Evolutionary conservation across 2,113 vertebrate genomes (phyloP).

Genomic region (Saguinus imperator): DNA sequence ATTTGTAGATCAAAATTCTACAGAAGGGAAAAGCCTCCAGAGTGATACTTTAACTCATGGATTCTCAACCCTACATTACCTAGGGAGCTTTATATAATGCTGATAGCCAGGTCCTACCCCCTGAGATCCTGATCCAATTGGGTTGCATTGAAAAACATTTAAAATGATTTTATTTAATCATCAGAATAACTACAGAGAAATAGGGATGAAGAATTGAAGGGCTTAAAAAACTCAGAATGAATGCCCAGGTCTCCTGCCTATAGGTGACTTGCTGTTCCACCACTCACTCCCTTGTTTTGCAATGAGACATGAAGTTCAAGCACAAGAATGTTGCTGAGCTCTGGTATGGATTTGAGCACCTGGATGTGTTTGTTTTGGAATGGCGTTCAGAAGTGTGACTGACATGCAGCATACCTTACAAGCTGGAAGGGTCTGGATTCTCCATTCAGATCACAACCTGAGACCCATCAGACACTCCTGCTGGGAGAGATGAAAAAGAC

Average conservation of each 20-base stretch:
- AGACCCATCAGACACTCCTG: neutral
- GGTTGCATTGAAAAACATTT: neutral
- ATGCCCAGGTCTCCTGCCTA: neutral
- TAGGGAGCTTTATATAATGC: neutral
- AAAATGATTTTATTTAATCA: slow-evolving; percentile 12
- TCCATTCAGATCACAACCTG: slow-evolving; percentile 37
- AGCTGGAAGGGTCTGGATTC: slow-evolving; percentile 4
- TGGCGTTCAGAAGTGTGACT: neutral
- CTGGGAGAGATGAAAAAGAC: slow-evolving; percentile 31
- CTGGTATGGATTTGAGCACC: neutral
- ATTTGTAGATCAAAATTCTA: neutral
- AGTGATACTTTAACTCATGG: neutral
- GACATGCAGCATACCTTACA: neutral
- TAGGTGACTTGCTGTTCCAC: too few relatives aligned
- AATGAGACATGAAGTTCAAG: neutral
- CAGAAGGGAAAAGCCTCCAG: neutral
- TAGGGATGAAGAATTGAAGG: neutral
- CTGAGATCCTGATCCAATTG: neutral
- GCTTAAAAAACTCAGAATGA: neutral
- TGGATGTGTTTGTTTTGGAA: neutral
- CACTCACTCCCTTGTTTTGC: neutral
- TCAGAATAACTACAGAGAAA: neutral
- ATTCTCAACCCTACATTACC: neutral
- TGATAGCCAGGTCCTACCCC: neutral
- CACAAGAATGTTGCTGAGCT: neutral